These are phyloP conservation scores for Sebastolobus altivelis DNA, from an alignment of 2,797 vertebrate species.

Conservation along the genomic window DNA sequence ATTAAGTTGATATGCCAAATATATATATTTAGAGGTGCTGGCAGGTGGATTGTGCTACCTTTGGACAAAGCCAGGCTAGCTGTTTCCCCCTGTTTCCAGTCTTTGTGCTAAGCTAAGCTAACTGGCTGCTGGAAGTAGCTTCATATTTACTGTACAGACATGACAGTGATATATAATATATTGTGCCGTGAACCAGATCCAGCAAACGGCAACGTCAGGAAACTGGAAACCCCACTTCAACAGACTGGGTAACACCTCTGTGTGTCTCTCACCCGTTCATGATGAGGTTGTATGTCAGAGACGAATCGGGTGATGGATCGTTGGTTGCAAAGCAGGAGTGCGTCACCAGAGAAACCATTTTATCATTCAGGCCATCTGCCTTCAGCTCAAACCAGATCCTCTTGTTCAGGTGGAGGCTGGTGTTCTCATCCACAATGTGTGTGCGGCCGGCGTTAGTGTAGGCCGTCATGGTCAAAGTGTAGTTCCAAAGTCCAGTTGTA, in stretches of 20 bases:
- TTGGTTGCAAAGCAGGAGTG: conserved; percentile 12
- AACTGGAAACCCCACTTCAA: too few species aligned
- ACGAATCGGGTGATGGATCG: neutral
- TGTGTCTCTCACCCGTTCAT: neutral
- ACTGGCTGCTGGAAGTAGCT: neutral
- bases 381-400: conserved; percentile 2
- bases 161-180: too few species aligned
- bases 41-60: too few species aligned
- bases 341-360: neutral
- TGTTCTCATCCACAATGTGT: neutral
- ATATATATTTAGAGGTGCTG: too few species aligned
- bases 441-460: neutral
- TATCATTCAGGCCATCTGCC: neutral
- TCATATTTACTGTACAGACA: neutral
- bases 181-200: too few species aligned
- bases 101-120: neutral
- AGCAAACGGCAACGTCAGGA: too few species aligned
- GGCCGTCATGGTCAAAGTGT: neutral
- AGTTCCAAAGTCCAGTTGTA: neutral
- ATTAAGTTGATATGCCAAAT: too few species aligned
- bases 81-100: too few species aligned
- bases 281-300: neutral
- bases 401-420: neutral
- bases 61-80: too few species aligned
- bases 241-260: too few species aligned